Conservation (phyloP, 2,888 invertebrate species). For the Hypena proboscidalis region DNA sequence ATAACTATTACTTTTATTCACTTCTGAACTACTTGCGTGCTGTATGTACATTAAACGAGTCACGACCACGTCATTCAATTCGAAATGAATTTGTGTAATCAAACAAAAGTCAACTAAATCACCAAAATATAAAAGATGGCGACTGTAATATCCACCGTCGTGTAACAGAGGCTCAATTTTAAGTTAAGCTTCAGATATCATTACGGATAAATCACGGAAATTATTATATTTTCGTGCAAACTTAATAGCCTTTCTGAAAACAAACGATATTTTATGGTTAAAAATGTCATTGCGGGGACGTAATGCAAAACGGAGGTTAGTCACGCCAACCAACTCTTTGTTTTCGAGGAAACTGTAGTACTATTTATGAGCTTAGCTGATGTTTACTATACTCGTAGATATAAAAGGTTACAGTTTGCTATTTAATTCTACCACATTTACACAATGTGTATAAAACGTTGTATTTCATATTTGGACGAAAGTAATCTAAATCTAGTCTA, state of each 20-base stretch:
- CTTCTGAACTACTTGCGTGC: neutral
- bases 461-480: too few relatives aligned
- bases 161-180: too few relatives aligned
- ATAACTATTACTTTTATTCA: neutral
- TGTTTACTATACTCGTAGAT: neutral
- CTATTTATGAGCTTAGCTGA: slow-evolving; percentile 1
- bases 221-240: slow-evolving; percentile 23
- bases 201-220: slow-evolving; percentile 20
- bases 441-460: too few relatives aligned
- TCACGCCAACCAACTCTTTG: slow-evolving; percentile 43
- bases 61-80: too few relatives aligned
- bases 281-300: slow-evolving; percentile 36
- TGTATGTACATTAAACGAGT: too few relatives aligned
- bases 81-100: too few relatives aligned
- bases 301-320: slow-evolving; percentile 26
- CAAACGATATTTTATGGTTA: slow-evolving; percentile 36
- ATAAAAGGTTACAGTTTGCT: neutral
- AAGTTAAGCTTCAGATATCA: slow-evolving; percentile 1
- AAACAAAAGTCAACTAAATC: too few relatives aligned
- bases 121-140: too few relatives aligned
- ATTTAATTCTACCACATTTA: too few relatives aligned
- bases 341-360: slow-evolving; percentile 26
- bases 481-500: too few relatives aligned
- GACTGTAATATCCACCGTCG: too few relatives aligned
- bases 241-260: slow-evolving; percentile 29